Conservation (phyloP, 2,113 vertebrate genomes). For the Elephantulus edwardii region DNA sequence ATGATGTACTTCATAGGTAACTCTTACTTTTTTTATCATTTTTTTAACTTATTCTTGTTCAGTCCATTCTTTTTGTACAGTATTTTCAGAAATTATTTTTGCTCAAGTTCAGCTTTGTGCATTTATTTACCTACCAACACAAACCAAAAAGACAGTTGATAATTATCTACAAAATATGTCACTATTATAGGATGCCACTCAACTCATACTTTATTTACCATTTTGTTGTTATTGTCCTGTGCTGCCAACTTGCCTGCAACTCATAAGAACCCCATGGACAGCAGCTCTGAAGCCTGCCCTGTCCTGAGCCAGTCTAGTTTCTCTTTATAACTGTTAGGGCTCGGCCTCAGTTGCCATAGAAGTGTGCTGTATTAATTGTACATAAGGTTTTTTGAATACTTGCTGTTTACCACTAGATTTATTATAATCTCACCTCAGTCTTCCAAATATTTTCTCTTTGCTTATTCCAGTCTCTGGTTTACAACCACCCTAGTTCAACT, state of each 20-base stretch:
- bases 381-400: no score
- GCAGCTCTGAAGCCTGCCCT: no score
- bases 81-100: conserved; percentile 52
- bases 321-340: no score
- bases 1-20: conserved; percentile 17
- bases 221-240: no score
- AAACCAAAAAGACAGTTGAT: background rate
- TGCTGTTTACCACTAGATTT: background rate
- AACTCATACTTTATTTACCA: conserved; percentile 9
- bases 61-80: background rate
- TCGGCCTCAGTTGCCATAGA: no score
- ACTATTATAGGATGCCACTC: background rate
- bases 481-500: background rate
- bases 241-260: no score
- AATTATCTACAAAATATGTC: background rate
- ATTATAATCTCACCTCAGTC: background rate
- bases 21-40: conserved; percentile 26
- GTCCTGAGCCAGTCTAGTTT: no score
- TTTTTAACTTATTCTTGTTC: conserved; percentile 5
- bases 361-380: no score
- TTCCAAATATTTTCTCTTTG: background rate
- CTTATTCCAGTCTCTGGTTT: background rate
- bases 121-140: background rate
- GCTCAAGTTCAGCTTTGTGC: background rate
- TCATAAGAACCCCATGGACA: no score